Evolutionary conservation across 2,888 invertebrate species (phyloP).

Genomic region (Drosophila stalkeri): DNA sequence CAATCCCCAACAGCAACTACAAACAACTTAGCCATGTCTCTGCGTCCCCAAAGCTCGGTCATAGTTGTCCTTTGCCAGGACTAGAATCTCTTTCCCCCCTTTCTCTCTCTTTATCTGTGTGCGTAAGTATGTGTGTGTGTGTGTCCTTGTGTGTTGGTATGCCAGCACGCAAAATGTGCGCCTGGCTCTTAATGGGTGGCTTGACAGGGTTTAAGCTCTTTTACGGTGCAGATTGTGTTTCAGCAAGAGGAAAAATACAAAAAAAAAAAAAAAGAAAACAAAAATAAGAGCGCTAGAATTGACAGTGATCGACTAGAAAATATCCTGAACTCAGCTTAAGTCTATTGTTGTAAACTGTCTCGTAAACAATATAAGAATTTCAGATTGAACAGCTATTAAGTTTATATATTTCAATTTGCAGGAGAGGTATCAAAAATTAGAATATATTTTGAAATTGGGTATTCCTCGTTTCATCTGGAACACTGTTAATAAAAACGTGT

Average conservation of each 20-base stretch:
- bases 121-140: slow-evolving; percentile 32
- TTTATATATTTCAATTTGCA: background rate
- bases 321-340: background rate
- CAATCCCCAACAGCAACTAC: slow-evolving; percentile 70
- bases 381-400: background rate
- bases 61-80: slow-evolving; percentile 75
- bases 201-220: slow-evolving; percentile 82
- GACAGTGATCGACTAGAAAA: background rate
- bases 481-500: no score
- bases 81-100: slow-evolving; percentile 6
- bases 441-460: no score
- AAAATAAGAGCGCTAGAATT: background rate
- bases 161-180: slow-evolving; percentile 78
- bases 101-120: slow-evolving; percentile 5
- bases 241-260: slow-evolving; percentile 54
- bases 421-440: background rate
- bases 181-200: slow-evolving; percentile 80
- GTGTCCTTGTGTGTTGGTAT: slow-evolving; percentile 65
- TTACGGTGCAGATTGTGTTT: slow-evolving; percentile 81
- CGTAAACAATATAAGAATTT: background rate
- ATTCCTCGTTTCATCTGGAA: no score
- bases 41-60: slow-evolving; percentile 70
- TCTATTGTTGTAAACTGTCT: background rate
- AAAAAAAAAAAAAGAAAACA: slow-evolving; percentile 13
- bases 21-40: slow-evolving; percentile 76